phyloP scores from a whole-genome alignment of 2,113 vertebrate species.

The Xerus inauris region DNA sequence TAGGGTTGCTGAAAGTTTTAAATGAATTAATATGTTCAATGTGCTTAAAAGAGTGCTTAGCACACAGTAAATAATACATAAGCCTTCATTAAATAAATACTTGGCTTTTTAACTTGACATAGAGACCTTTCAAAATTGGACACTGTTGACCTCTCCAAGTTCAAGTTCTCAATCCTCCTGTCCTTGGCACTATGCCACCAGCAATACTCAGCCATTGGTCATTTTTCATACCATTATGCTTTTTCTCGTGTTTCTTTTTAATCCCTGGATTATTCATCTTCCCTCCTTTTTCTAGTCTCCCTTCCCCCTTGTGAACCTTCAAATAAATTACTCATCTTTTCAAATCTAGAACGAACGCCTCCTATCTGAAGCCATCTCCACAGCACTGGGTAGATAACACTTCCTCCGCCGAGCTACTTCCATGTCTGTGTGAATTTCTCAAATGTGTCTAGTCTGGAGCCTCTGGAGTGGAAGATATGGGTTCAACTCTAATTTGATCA shows the following conservation, averaged over 20 bases:
- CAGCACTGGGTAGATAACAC: background rate
- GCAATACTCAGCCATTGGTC: background rate
- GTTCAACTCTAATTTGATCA: background rate
- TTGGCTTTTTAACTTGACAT: background rate
- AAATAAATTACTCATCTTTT: slow-evolving; percentile 4
- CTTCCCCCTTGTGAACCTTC: background rate
- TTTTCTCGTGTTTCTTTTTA: background rate
- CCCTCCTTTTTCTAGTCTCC: background rate
- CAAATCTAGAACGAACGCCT: background rate
- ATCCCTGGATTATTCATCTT: background rate
- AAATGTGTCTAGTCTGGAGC: background rate
- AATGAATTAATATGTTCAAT: slow-evolving; percentile 4
- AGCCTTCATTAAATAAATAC: background rate
- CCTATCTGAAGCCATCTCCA: background rate
- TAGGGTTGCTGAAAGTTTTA: background rate
- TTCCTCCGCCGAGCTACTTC: background rate
- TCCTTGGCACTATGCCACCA: background rate
- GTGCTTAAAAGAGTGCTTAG: slow-evolving; percentile 10
- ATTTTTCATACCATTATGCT: background rate
- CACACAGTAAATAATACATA: background rate
- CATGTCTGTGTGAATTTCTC: background rate
- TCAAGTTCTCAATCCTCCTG: background rate
- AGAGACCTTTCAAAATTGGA: background rate
- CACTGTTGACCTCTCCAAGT: background rate
- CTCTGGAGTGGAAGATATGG: background rate